Evolutionary conservation across 2,797 vertebrate genomes (phyloP).

Genomic region (Hylomyscus alleni): DNA sequence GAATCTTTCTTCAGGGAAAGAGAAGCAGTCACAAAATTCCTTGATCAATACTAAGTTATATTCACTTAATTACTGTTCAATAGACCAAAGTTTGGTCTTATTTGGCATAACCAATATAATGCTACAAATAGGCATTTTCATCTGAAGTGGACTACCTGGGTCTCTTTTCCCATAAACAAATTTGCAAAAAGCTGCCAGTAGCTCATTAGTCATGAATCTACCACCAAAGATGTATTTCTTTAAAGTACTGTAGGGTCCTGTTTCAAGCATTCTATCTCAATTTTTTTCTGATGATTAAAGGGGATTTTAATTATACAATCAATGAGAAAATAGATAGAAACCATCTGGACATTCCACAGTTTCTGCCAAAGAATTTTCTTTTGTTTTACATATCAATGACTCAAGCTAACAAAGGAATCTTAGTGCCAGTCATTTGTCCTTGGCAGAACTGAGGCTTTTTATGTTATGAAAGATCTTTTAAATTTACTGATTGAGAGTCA

Average conservation of each 20-base stretch:
- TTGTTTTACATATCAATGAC: constrained; percentile 87
- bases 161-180: constrained; percentile 48
- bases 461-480: constrained; percentile 86
- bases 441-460: constrained; percentile 82
- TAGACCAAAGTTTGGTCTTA: not conserved
- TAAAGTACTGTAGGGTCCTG: constrained; percentile 75
- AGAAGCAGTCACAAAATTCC: not conserved
- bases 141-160: not conserved
- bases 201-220: constrained; percentile 66
- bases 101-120: constrained; percentile 10
- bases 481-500: constrained; percentile 86
- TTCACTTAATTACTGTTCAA: not conserved
- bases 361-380: constrained; percentile 86
- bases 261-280: constrained; percentile 85
- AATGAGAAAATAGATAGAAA: constrained; percentile 87
- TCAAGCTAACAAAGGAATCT: constrained; percentile 85
- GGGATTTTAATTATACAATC: constrained; percentile 86
- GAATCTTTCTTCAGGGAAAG: constrained; percentile 43
- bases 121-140: not conserved
- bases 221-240: constrained; percentile 76
- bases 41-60: constrained; percentile 21
- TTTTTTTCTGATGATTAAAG: constrained; percentile 86
- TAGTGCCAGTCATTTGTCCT: constrained; percentile 85
- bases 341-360: constrained; percentile 84
- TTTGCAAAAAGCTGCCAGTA: constrained; percentile 67